Base-by-base conservation (phyloP, 2,888 invertebrate species). In the Stramonita haemastoma region DNA sequence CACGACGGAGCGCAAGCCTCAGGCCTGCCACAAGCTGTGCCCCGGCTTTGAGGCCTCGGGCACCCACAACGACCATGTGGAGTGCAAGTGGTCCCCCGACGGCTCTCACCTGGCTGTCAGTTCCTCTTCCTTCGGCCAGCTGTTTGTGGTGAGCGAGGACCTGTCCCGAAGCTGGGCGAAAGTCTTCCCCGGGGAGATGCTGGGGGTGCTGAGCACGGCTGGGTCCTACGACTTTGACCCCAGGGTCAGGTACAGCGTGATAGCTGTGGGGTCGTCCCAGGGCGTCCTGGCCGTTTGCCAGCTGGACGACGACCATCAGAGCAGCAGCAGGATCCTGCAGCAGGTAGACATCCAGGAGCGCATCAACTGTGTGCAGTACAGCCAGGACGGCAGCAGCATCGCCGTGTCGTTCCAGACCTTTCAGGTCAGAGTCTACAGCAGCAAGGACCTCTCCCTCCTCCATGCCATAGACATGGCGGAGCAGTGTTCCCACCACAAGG, bases 71-170 rank as follows among this genome's bases (percentile, higher is more conserved):
- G 94, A 94, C 81, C 91, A 92, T 85, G 90, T 93, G 6, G 93
- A 93, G 46, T 94, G 94, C 86, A 93, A 93, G 85, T 95, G 94
- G 93, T 94, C 95, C 0, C 92, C 93, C 0, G 93, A 95, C 88
- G 93, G 94, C 87, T 86, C 89, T 19, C 90, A 90, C 85, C 89
- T 95, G 46, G 94, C 93, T 17, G 91, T 94, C 26, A 93, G 93
- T 90, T n/a, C n/a, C 46, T 91, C 93, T 6, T 92, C 92, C 15
- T 90, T 85, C 32, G 93, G 93, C 0, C 60, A 90, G 17, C 90
- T 93, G 46, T 92, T 94, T 86, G 88, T 93, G 60, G 91, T 94
- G 11, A 70, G 91, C 29, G 87, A 89, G 26, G 88, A 77, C 32
- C 73, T 84, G 13, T 87, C 92, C 15, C 81, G 90, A 15, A 87